Conservation (phyloP, 2,113 vertebrate genomes). For the Hirundichthys speculiger region DNA sequence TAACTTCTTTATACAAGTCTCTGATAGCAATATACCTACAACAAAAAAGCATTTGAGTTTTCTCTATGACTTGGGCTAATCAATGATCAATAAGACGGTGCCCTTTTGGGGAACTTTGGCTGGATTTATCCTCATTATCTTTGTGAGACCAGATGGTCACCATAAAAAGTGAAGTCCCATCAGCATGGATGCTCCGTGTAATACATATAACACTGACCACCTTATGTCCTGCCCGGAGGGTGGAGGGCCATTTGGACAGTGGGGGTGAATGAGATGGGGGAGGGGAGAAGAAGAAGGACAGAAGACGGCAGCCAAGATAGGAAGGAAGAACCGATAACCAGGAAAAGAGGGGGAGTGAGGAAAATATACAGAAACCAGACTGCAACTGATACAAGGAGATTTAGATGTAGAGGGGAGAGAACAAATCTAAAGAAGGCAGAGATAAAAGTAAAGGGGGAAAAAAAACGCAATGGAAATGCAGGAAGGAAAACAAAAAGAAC, state of each 20-base stretch:
- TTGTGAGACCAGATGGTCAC: neutral
- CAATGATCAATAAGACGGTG: too few relatives aligned
- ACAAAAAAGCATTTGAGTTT: too few relatives aligned
- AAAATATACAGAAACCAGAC: neutral
- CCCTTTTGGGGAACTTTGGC: too few relatives aligned
- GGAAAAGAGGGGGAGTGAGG: neutral
- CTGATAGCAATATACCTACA: too few relatives aligned
- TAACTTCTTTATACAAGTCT: too few relatives aligned
- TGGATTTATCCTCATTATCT: neutral
- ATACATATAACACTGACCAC: slow-evolving; percentile 49
- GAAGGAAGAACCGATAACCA: slow-evolving; percentile 15
- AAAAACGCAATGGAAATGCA: neutral
- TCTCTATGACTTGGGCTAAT: too few relatives aligned
- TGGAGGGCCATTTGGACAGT: slow-evolving; percentile 49
- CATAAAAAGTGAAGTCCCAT: slow-evolving; percentile 12
- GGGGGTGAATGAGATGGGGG: slow-evolving; percentile 48
- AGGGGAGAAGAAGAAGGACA: slow-evolving; percentile 38
- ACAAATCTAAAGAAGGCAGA: neutral
- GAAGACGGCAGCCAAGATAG: slow-evolving; percentile 43
- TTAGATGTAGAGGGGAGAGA: neutral
- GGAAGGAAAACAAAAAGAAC: neutral
- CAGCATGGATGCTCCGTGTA: neutral
- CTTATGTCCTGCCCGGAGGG: slow-evolving; percentile 63
- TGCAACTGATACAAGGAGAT: neutral
- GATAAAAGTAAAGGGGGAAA: neutral